phyloP scores from a whole-genome alignment of 1,140 invertebrate species.

The Bombus ignitus region DNA sequence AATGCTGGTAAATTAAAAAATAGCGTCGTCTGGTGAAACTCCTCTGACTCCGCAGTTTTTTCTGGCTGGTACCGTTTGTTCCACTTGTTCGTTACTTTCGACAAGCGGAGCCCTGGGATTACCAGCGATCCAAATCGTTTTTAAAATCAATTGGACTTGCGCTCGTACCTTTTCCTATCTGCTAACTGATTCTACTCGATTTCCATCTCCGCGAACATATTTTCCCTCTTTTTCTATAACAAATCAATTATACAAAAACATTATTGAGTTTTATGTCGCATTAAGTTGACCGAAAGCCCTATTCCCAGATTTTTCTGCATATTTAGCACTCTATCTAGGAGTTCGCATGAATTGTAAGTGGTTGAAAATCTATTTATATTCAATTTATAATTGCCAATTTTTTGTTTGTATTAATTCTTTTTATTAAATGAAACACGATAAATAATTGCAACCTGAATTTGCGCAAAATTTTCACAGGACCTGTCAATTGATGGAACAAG shows the following conservation, averaged over 20 bases:
- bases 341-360: too few species aligned
- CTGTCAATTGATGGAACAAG: background rate
- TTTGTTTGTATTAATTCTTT: background rate
- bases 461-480: background rate
- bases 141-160: constrained; percentile 35
- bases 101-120: constrained; percentile 37
- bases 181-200: background rate
- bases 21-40: constrained; percentile 15
- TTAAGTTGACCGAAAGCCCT: background rate
- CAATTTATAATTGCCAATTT: background rate
- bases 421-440: too few species aligned
- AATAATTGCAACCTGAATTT: background rate
- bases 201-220: background rate
- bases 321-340: background rate
- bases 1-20: constrained; percentile 36
- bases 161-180: constrained; percentile 51
- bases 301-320: background rate
- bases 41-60: constrained; percentile 5
- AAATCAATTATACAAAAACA: background rate
- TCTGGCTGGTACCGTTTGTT: constrained; percentile 31
- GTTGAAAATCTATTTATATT: too few species aligned
- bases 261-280: too few species aligned
- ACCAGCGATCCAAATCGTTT: constrained; percentile 53
- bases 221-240: too few species aligned
- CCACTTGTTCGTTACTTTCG: constrained; percentile 44